Conservation (phyloP, 2,113 vertebrate genomes). For the Muntiacus muntjak region DNA sequence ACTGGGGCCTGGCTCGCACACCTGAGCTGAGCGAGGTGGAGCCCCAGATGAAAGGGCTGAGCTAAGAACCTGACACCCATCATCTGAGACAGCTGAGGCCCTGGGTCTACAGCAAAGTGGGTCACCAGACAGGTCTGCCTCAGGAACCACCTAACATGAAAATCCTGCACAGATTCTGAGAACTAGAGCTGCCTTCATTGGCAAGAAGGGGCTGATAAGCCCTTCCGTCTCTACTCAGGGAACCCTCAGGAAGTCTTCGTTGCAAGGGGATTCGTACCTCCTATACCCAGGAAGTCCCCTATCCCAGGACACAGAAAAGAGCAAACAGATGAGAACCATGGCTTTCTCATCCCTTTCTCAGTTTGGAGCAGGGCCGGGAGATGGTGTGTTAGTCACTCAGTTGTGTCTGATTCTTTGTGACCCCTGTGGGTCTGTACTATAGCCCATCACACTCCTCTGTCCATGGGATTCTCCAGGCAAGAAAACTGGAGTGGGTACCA, state of each 20-base stretch:
- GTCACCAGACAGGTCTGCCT: not conserved
- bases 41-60: not conserved
- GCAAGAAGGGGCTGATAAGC: not conserved
- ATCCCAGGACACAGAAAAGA: not conserved
- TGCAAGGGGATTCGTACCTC: not conserved
- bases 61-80: not conserved
- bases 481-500: not conserved
- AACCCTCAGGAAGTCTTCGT: not conserved
- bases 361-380: not conserved
- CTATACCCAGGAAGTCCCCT: not conserved
- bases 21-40: not conserved
- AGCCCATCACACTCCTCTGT: not conserved
- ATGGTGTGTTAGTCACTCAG: not conserved
- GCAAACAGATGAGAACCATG: not conserved
- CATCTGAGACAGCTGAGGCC: not conserved
- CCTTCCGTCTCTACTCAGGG: not conserved
- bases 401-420: not conserved
- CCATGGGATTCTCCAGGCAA: not conserved
- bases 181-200: not conserved
- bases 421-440: not conserved
- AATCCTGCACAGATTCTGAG: fast-evolving
- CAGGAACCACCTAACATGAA: not conserved
- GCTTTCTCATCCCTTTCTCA: not conserved
- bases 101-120: not conserved
- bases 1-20: not conserved